phyloP scores from a whole-genome alignment of 2,888 invertebrate species.

The Andrena camellia region DNA sequence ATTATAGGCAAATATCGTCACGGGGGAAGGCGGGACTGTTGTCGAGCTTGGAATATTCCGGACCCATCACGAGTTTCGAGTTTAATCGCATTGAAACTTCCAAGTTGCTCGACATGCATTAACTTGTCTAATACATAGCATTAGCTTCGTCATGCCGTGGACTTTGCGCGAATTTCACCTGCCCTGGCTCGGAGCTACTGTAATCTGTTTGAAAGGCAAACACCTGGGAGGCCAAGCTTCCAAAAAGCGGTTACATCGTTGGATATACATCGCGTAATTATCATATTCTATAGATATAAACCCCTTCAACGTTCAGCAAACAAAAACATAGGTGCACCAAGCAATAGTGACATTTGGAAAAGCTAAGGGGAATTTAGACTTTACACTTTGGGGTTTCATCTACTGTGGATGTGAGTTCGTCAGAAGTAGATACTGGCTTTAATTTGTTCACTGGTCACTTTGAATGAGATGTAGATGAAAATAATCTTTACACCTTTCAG shows the following conservation, averaged over 20 bases:
- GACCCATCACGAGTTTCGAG: background rate
- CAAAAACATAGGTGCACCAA: no score
- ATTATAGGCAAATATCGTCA: background rate
- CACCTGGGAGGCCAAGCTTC: background rate
- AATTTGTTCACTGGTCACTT: no score
- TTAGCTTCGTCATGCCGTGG: conserved; percentile 1
- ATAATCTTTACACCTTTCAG: no score
- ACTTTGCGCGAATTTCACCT: conserved; percentile 29
- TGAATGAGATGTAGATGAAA: no score
- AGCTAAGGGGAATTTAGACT: no score
- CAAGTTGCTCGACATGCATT: background rate
- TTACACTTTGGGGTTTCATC: no score
- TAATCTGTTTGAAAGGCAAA: conserved; percentile 23
- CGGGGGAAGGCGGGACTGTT: background rate
- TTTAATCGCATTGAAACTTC: conserved; percentile 9
- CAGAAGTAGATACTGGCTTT: no score
- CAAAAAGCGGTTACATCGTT: background rate
- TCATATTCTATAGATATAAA: no score
- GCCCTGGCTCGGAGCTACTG: conserved; percentile 20
- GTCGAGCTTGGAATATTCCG: background rate
- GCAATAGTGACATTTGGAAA: no score
- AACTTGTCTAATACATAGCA: background rate
- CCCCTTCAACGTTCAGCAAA: no score
- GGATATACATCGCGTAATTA: background rate
- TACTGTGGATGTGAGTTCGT: no score